Base-by-base conservation (phyloP, 1,140 invertebrate genomes). In the Apis laboriosa region DNA sequence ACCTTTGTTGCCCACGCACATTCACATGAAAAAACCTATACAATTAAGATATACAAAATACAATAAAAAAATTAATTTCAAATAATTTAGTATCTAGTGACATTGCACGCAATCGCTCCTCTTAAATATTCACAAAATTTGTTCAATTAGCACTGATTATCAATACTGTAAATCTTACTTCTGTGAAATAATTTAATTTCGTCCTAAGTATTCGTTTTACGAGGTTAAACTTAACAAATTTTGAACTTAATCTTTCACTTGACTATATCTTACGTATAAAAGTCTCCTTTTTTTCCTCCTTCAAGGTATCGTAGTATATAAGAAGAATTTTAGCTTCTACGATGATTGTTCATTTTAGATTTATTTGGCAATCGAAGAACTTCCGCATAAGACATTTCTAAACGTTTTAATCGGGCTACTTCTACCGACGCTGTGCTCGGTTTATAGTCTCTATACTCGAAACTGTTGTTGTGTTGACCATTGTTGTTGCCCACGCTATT, bases 361-460 rank as follows among this genome's bases (percentile, higher is more conserved):
- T 95, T 94, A 86, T 97, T 96, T 63, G 96, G 95, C 90, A 96
- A 96, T 72, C 97, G 95, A 17, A 98, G 93, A 8, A 96, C 97
- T 92, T 98, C 97, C 1, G 97, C 97, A 90, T 98, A 98, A 8
- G 97, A 97, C 90, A 97, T 95, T 86, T 98, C 97, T 51, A 98
- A 93, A 86, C 96, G 96, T 91, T 96, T 96, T 66, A 98, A 93
- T 88, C 97, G 97, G 84, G 97, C 96, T 15, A 98, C 96, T 85
- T 97, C 97, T 88, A 97, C 96, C 0, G 97, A 97, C 8, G 97
- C 97, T 15, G 96, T 95, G 91, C 96, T 97, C 28, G 96, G 95
- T 89, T 96, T 96, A 86, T 95, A 96, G 82, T 96, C 95, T 85
- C 95, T 95, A 77, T 91, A 86, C 71, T 94, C 80, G 71, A 86